Percentiles rank a stretch among this genome's conserved stretches.
phyloP scores from a whole-genome alignment of 2,113 vertebrate species.

The Numida meleagris region DNA sequence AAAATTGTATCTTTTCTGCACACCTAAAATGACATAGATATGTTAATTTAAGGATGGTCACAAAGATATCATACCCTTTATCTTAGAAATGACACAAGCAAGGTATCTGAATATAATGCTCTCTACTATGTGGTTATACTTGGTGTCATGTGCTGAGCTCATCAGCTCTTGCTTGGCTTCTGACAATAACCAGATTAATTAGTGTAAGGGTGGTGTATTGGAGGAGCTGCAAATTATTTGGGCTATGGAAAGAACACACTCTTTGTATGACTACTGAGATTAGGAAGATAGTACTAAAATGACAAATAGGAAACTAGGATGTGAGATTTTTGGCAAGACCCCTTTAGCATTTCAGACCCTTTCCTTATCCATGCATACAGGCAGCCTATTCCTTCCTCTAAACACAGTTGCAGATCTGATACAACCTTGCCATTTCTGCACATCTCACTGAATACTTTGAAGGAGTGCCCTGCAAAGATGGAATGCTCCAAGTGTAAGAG shows the following conservation, averaged over 20 bases:
- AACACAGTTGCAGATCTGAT: background rate
- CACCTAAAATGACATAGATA: background rate
- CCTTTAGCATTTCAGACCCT: background rate
- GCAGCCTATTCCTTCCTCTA: background rate
- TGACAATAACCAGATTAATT: conserved; percentile 5
- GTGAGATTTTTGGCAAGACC: background rate
- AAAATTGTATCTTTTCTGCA: background rate
- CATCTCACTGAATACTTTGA: background rate
- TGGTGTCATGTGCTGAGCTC: background rate
- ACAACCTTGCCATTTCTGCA: background rate
- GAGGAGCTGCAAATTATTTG: background rate
- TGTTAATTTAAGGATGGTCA: background rate
- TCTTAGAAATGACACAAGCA: background rate
- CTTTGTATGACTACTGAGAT: background rate
- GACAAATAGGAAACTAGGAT: background rate
- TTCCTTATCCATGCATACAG: background rate
- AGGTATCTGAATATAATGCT: background rate
- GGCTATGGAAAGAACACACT: background rate
- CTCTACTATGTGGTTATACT: background rate
- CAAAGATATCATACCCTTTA: background rate
- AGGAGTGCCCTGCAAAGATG: background rate
- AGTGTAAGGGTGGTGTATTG: background rate
- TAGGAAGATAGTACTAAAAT: background rate
- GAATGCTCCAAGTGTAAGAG: background rate
- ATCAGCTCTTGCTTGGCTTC: background rate